Base-by-base conservation (phyloP, 2,113 vertebrate species). In the Rhinogobius similis region DNA sequence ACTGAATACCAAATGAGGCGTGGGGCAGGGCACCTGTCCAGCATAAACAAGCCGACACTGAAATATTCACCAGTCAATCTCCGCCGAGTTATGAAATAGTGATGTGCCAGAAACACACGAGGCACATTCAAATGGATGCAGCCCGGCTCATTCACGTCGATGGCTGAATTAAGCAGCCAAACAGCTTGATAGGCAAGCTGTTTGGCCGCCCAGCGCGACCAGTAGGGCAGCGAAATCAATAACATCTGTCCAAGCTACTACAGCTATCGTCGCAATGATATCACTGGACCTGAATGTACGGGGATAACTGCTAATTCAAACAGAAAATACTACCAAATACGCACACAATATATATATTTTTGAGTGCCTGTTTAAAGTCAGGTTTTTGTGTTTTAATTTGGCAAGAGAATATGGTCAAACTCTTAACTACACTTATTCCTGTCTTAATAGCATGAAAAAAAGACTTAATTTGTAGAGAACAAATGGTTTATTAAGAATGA, bases 161-260 rank as follows among this genome's bases (percentile, higher is more conserved):
- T 44, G 29, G 69, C 10, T 68, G 68, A 1, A 6, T 80, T 48
- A 72, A 48, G 75, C 79, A 61, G 82, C 67, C 62, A 27, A 69
- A 69, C 75, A 81, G 81, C 75, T 85, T 81, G 70, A 84, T 65
- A 48, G 76, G 69, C 65, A 39, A 68, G 66, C 75, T 73, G 67
- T 59, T 80, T 75, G 43, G 73, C 77, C 74, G 74, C 65, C 39
- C 63, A 65, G 43, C 44, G 23, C n/a, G 58, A 67, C 76, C 66
- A 52, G 36, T 78, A 64, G 63, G 65, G 53, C 14, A 9, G 43
- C 41, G 43, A 27, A 24, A 74, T 81, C 67, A 71, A 81, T 69
- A 74, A 70, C 29, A 72, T n/a, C 68, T 81, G 70, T 74, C 77
- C 79, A 20, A 66, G 52, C 55, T 27, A 23, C 50, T 36, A 36